phyloP scores from a whole-genome alignment of 2,888 invertebrate species.

The Scaeva pyrastri region DNA sequence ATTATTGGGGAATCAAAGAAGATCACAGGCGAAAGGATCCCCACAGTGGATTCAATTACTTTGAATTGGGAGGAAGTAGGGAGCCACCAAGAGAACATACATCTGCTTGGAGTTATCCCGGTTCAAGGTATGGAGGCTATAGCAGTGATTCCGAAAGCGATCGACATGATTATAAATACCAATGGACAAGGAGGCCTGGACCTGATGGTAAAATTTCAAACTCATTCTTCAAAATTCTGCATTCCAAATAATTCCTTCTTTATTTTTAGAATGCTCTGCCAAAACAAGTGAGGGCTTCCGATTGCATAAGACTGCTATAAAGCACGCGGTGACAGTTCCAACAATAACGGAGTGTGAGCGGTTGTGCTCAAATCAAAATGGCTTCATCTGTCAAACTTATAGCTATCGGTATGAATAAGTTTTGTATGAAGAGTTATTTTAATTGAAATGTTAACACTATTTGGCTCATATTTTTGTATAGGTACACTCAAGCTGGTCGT shows the following conservation, averaged over 20 bases:
- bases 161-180: conserved; percentile 81
- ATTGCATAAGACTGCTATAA: conserved; percentile 88
- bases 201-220: conserved; percentile 81
- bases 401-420: conserved; percentile 86
- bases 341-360: conserved; percentile 91
- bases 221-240: neutral
- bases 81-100: conserved; percentile 81
- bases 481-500: conserved; percentile 83
- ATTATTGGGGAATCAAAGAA: conserved; percentile 85
- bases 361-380: conserved; percentile 89
- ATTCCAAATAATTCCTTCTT: neutral
- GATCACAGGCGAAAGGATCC: conserved; percentile 81
- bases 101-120: conserved; percentile 84
- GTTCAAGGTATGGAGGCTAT: conserved; percentile 82
- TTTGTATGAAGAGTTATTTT: neutral
- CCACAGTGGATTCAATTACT: conserved; percentile 82
- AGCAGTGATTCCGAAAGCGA: conserved; percentile 77
- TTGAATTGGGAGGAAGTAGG: conserved; percentile 83
- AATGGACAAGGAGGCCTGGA: conserved; percentile 84
- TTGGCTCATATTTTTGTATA: conserved; percentile 30
- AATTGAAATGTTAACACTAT: neutral
- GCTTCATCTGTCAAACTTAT: conserved; percentile 90
- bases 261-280: conserved; percentile 88
- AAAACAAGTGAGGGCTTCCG: conserved; percentile 91
- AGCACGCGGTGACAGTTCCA: conserved; percentile 87